Evolutionary conservation across 2,113 vertebrate genomes (phyloP), one percentile per base, ranked within the genome.

Genomic region (Penelope pileata): DNA sequence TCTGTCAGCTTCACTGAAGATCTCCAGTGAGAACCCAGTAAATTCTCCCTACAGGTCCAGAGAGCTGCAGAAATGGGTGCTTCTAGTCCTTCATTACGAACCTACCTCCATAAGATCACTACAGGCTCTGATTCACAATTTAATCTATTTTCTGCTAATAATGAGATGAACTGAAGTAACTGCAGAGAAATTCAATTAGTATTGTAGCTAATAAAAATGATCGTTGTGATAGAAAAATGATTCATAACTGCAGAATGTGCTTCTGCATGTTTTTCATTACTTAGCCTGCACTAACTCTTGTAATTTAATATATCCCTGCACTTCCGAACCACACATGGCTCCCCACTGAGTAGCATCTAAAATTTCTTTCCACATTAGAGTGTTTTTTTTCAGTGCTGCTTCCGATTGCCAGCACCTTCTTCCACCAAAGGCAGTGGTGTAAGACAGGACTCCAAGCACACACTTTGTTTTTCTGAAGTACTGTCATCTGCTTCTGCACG

Each of bases 121-220:
- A 85, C 78, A 88, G 87, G 87, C 82, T 95, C 85, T 83, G 85
- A 80, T 90, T 74, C 40, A 17, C 87, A 91, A 90, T 93, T 92
- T 91, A 94, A 90, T 96, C 26, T 74, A 30, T 90, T 81, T 95
- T 90, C 90, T 74, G 36, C 69, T 96, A 93, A 96, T 93, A 96
- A 83, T 78, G 83, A 95, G 93, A 77, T 74, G 86, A 94, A 91
- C 76, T 83, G 82, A 93, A 90, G 79, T 75, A 95, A 89, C 91
- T 91, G 81, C 90, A 75, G 89, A 95, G 91, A 94, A 91, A 92
- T 66, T 91, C 85, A 94, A 90, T 96, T 96, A 96, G 90, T 59
- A 93, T 72, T 81, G 73, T 51, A 81, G 75, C 91, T 96, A 94
- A 95, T 94, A 88, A 96, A 95, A 94, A 91, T 73, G 43, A 86